A percentile compares a stretch with the other conserved stretches of the same genome.
phyloP scores from a whole-genome alignment of 37 sponge, comb jelly and placozoan species.

The Eunapius fragilis region DNA sequence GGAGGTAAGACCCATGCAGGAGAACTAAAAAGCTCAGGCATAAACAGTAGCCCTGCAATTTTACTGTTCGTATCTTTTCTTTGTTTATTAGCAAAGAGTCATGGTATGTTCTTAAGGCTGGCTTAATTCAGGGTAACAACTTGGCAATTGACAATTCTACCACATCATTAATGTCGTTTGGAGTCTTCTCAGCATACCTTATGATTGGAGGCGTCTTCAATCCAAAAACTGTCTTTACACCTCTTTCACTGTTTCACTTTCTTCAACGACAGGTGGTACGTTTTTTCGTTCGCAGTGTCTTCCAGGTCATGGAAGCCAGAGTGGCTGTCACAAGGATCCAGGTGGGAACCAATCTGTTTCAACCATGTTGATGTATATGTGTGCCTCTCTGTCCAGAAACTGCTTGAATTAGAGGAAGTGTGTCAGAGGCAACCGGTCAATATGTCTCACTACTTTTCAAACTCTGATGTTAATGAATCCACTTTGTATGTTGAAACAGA shows the following conservation, averaged over 20 bases:
- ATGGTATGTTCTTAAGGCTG: slow-evolving; percentile 6
- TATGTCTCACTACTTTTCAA: no score
- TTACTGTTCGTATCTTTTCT: no score
- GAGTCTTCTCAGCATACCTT: slow-evolving; percentile 1
- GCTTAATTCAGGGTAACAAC: slow-evolving; percentile 1
- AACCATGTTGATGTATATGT: no score
- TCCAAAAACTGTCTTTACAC: slow-evolving; percentile 31
- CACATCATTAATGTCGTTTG: slow-evolving; percentile 5
- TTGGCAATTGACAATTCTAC: background rate
- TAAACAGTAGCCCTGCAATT: no score
- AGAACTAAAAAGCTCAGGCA: no score
- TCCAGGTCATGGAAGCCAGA: slow-evolving; percentile 16
- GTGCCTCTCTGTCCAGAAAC: no score
- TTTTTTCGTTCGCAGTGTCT: background rate
- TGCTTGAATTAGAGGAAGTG: background rate
- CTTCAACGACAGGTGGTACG: background rate
- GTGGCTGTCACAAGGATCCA: slow-evolving; percentile 45
- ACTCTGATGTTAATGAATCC: no score
- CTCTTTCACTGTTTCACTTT: slow-evolving; percentile 2
- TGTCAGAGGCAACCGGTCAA: no score
- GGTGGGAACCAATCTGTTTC: no score
- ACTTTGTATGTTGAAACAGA: no score
- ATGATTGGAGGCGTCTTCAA: slow-evolving; percentile 24
- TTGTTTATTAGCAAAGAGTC: slow-evolving; percentile 5
- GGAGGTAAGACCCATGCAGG: background rate